These are phyloP conservation scores for Channa argus DNA, from an alignment of 2,113 vertebrate species.

Conservation along the genomic window DNA sequence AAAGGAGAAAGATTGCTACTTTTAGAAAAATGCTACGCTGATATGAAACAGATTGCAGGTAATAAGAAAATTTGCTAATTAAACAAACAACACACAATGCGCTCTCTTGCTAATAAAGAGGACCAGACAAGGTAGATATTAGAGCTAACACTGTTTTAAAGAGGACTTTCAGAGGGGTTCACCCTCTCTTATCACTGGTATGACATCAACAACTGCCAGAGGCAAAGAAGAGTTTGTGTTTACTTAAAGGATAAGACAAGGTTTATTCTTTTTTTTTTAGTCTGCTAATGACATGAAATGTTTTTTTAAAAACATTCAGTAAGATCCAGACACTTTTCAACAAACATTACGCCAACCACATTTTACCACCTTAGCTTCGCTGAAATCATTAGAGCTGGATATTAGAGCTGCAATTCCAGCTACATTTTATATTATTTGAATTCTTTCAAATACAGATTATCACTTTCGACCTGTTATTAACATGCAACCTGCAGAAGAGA, in stretches of 20 bases:
- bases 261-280: background rate
- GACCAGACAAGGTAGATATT: background rate
- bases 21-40: background rate
- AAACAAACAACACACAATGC: background rate
- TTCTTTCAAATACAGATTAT: no score
- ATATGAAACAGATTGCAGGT: conserved; percentile 5
- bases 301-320: no score
- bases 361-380: no score
- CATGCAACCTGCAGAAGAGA: no score
- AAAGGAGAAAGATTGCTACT: background rate
- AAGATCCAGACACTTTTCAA: no score
- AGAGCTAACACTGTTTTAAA: conserved; percentile 13
- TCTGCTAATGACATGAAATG: conserved; percentile 3
- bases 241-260: background rate
- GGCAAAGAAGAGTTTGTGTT: conserved; percentile 35
- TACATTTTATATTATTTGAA: no score
- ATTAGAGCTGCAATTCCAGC: no score
- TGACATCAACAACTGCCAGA: conserved; percentile 29
- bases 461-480: no score
- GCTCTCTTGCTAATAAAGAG: background rate
- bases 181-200: conserved; percentile 35
- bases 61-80: conserved; percentile 3
- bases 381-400: no score
- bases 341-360: no score
- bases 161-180: conserved; percentile 19